Base-by-base conservation (phyloP, 2,113 vertebrate genomes). In the Gobio gobio region DNA sequence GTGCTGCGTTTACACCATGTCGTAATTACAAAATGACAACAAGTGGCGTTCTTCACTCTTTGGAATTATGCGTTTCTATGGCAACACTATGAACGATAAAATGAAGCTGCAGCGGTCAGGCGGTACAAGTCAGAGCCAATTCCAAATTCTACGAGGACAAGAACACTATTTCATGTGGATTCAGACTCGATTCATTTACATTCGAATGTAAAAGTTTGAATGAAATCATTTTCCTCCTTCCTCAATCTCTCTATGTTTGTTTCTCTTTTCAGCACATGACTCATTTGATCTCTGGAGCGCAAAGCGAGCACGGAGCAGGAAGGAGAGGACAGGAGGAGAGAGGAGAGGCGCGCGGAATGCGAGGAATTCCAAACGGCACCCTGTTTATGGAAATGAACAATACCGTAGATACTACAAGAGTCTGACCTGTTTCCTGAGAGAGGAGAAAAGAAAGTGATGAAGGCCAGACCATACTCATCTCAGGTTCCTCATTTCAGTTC, bases 351-450 rank as follows among this genome's bases (percentile, higher is more conserved):
- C 85, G 78, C 89, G 92, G 92, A 93, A 94, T 93, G 89, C 87
- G 64, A 91, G 90, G 91, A 89, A 93, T 94, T 91, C 89, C 56
- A 54, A 85, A 78, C 88, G 66, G 26, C 87, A 92, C 89, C 89
- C 76, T 92, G 93, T 94, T 93, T 93, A 94, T 93, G 93, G 92
- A 94, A 93, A 92, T 90, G 63, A 90, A 89, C 89, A 89, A 90
- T 93, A 90, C 64, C 87, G 56, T 59, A 84, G 88, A 91, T 78
- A n/a, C 76, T 47, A 29, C 36, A 47, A 5, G 20, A 80, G 89
- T 89, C 86, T 0, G 76, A 86, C 86, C 82, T 78, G 90, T 86
- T 93, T 93, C 91, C 93, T 92, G 90, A 88, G 91, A 92, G 89
- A 90, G 90, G 89, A 91, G 91, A 89, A 59, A 82, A 85, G 81